Evolutionary conservation across 2,113 vertebrate species (phyloP).

Genomic region (Eclectus roratus): DNA sequence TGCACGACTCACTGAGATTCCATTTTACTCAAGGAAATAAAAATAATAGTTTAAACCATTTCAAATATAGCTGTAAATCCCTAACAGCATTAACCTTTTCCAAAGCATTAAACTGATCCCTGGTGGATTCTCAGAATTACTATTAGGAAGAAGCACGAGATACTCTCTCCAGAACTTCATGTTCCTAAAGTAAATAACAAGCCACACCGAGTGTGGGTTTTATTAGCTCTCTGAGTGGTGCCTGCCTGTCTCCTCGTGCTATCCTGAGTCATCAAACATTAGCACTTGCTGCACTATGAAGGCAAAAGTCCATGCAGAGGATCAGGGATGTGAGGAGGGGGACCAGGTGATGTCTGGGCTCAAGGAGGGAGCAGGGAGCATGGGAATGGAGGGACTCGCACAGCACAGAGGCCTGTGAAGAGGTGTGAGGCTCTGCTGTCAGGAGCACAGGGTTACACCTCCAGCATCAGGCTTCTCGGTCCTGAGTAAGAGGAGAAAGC

Average conservation of each 20-base stretch:
- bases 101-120: constrained; percentile 24
- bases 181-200: neutral
- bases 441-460: neutral
- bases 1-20: neutral
- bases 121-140: constrained; percentile 9
- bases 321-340: neutral
- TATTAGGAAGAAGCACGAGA: neutral
- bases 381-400: neutral
- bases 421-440: neutral
- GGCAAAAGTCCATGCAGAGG: neutral
- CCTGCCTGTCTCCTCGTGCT: neutral
- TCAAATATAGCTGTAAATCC: constrained; percentile 40
- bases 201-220: neutral
- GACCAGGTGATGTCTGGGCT: neutral
- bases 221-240: neutral
- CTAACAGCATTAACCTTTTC: constrained; percentile 54
- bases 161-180: neutral
- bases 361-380: neutral
- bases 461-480: neutral
- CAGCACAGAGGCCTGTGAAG: neutral
- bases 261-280: neutral
- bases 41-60: constrained; percentile 44
- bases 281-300: neutral
- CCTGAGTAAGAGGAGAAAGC: neutral
- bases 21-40: constrained; percentile 41